Conservation (phyloP, 2,113 vertebrate species). For the Corythornis madagascariensis region DNA sequence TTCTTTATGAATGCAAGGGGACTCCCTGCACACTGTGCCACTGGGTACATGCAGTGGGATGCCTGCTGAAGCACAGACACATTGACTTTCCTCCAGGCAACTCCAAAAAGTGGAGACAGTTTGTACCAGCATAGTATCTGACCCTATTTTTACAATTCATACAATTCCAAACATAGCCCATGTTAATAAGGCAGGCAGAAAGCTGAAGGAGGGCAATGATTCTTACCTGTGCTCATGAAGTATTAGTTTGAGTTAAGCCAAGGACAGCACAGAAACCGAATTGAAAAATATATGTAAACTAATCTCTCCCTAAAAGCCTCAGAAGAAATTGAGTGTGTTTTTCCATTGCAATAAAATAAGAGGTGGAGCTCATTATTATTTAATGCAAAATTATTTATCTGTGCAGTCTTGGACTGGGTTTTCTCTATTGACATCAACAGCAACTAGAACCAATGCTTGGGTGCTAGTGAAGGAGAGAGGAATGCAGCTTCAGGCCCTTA, state of each 20-base stretch:
- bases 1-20: not conserved
- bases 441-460: not conserved
- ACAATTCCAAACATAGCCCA: not conserved
- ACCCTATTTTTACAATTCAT: not conserved
- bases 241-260: not conserved
- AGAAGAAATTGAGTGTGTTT: not conserved
- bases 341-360: not conserved
- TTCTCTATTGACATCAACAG: not conserved
- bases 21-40: not conserved
- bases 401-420: not conserved
- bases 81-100: not conserved
- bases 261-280: not conserved
- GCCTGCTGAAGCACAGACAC: not conserved
- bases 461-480: not conserved
- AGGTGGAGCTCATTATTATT: not conserved
- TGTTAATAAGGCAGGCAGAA: not conserved
- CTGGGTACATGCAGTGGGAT: not conserved
- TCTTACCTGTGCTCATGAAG: not conserved
- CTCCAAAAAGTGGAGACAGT: not conserved
- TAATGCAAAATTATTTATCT: not conserved
- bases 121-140: not conserved
- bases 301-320: not conserved
- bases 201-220: not conserved
- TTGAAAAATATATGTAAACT: not conserved
- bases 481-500: not conserved